These are phyloP conservation scores for Cylloceria caligata DNA, from an alignment of 2,888 invertebrate genomes.

Conservation along the genomic window DNA sequence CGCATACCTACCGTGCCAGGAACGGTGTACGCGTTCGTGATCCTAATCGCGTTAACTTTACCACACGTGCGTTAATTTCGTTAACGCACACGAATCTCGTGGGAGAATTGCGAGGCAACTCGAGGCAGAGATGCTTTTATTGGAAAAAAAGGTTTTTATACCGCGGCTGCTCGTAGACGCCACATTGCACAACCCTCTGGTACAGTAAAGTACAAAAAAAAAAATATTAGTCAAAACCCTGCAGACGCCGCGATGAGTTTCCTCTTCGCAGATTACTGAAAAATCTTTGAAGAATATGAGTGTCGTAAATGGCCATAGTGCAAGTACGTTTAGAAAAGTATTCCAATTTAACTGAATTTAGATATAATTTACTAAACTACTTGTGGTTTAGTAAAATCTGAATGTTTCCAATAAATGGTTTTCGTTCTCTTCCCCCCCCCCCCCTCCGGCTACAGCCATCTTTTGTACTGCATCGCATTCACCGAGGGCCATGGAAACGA, in stretches of 20 bases:
- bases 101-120: conserved; percentile 11
- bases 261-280: too few species aligned
- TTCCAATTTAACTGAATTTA: too few species aligned
- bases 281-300: neutral
- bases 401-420: too few species aligned
- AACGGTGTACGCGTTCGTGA: conserved; percentile 41
- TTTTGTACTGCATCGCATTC: too few species aligned
- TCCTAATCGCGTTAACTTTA: conserved; percentile 60
- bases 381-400: too few species aligned
- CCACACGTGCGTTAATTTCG: conserved; percentile 59
- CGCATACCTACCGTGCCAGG: conserved; percentile 16
- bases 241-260: conserved; percentile 1
- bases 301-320: neutral
- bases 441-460: too few species aligned
- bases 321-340: neutral
- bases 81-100: conserved; percentile 47
- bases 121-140: conserved; percentile 5
- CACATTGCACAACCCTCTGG: neutral
- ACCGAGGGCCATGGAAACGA: too few species aligned
- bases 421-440: too few species aligned
- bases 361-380: too few species aligned
- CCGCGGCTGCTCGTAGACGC: neutral
- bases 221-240: neutral
- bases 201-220: neutral
- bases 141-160: neutral